Base-by-base conservation (phyloP, 2,797 vertebrate species). In the Euthynnus affinis region DNA sequence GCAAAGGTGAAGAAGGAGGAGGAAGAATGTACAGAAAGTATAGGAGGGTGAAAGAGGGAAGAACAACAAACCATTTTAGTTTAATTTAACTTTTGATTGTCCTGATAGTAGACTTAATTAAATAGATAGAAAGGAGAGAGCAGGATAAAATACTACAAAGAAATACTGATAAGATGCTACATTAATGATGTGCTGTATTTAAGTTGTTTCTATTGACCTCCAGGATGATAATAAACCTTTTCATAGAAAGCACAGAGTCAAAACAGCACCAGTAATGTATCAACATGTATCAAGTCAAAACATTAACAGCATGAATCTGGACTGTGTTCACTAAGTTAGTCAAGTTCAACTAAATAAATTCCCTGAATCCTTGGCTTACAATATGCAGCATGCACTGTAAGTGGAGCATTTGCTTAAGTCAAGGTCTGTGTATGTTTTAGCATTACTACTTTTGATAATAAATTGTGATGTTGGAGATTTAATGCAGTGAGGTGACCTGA, bases 201-300 rank as follows among this genome's bases (percentile, higher is more conserved):
- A 22, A 34, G n/a, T n/a, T n/a, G 14, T 48, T 14, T 73, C 29
- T 29, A 18, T 20, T 52, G 22, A 32, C 2, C 5, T 22, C 18
- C 42, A 12, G 12, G 32, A 5, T 22, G 8, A 37, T 40, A 40
- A 49, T n/a, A n/a, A 4, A 44, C 2, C 1, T 3, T 66, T 82
- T 71, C 44, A 10, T 22, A 57, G 40, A 29, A 70, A 51, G 32
- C 5, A 42, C 3, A 29, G 20, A 12, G 6, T 63, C 12, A 48
- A 55, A 46, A 62, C 25, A 44, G 14, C 15, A 32, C 62, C 32
- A 48, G 32, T 32, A 58, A 29, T 29, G 27, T 29, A 32, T 37
- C 37, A 37, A 37, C 37, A 64, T 82, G 22, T 63, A 63, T 59
- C 10, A 34, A 57, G 53, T 59, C n/a, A 78, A 74, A 69, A 73